phyloP scores from a whole-genome alignment of 2,113 vertebrate genomes.

The Helogale parvula region DNA sequence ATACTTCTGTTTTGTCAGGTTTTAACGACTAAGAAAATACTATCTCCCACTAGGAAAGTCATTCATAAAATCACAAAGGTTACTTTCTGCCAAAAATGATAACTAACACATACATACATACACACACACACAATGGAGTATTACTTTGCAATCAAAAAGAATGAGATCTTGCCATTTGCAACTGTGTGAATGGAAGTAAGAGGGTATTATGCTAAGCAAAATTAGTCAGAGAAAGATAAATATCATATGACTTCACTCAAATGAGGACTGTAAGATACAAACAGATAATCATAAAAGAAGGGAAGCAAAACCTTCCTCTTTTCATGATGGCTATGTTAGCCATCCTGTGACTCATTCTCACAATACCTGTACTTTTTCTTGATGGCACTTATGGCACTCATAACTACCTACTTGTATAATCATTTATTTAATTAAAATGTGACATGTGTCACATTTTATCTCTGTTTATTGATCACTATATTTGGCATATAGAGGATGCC shows the following conservation, averaged over 20 bases:
- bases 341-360: not conserved
- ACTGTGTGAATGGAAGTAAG: no score
- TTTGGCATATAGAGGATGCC: not conserved
- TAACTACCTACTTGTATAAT: not conserved
- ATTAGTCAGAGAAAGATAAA: no score
- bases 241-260: no score
- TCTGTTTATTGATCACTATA: not conserved
- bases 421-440: not conserved
- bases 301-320: not conserved
- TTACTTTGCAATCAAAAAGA: no score
- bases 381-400: not conserved
- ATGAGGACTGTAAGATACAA: no score
- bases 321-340: not conserved
- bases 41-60: not conserved
- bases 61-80: not conserved
- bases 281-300: no score
- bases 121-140: no score
- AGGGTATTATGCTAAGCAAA: no score
- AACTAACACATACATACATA: not conserved
- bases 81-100: not conserved
- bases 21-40: constrained; percentile 31
- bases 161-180: no score
- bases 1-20: not conserved
- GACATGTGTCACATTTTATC: not conserved
- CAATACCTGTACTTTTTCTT: not conserved